phyloP scores from a whole-genome alignment of 2,888 invertebrate species.

The Pristionchus maxplancki region DNA sequence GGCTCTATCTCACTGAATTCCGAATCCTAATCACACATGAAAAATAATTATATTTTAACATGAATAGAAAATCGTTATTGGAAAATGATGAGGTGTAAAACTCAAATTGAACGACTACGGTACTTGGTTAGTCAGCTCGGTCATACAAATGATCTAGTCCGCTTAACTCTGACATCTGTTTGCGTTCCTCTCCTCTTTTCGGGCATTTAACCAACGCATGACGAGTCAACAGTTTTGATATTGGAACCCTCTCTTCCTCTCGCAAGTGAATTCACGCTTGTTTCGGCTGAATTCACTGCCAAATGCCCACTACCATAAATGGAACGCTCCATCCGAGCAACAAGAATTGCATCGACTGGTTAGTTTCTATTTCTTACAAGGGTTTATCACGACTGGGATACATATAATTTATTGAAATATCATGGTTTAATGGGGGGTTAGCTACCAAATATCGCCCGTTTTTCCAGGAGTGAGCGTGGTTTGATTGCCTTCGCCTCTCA shows the following conservation, averaged over 20 bases:
- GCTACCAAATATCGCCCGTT: no score
- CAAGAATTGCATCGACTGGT: constrained; percentile 52
- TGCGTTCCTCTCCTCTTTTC: constrained; percentile 8
- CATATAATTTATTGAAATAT: neutral
- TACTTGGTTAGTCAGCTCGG: neutral
- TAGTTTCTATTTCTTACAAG: neutral
- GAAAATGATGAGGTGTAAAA: neutral
- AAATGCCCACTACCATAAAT: constrained; percentile 50
- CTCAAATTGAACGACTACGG: neutral
- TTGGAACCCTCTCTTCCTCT: constrained; percentile 10
- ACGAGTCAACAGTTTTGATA: neutral
- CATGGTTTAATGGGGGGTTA: neutral
- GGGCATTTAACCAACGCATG: constrained; percentile 25
- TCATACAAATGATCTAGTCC: neutral
- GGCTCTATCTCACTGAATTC: no score
- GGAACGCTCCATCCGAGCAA: constrained; percentile 49
- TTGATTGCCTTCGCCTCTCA: constrained; percentile 51
- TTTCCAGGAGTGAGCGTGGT: constrained; percentile 48
- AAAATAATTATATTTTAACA: neutral
- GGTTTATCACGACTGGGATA: neutral
- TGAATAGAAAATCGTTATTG: neutral
- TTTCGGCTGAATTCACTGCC: neutral
- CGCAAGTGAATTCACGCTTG: neutral
- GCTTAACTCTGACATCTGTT: constrained; percentile 24
- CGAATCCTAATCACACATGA: neutral